Conservation (phyloP, 2,113 vertebrate genomes). For the Chitala chitala region DNA sequence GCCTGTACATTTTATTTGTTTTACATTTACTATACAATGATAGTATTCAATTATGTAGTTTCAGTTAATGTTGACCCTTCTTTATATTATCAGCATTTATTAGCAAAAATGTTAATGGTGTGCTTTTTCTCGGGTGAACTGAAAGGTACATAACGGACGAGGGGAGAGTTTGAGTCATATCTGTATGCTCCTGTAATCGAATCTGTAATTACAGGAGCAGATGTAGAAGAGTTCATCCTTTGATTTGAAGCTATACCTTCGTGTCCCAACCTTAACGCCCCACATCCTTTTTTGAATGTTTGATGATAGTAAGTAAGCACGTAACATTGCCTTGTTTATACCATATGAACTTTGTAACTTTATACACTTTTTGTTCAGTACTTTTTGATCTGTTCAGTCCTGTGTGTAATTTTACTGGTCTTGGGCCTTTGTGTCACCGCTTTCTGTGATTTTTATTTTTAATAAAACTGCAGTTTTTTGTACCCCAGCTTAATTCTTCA, state of each 20-base stretch:
- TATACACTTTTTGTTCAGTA: not conserved
- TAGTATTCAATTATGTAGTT: no score
- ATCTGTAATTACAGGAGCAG: conserved; percentile 47
- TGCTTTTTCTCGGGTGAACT: no score
- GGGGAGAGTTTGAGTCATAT: not conserved
- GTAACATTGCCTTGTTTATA: conserved; percentile 51
- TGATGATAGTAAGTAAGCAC: no score
- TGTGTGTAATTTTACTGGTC: conserved; percentile 64
- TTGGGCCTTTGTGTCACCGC: conserved; percentile 70
- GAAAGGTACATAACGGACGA: no score
- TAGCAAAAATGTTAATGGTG: no score
- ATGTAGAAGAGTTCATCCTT: conserved; percentile 40
- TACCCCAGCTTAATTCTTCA: no score
- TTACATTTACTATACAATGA: no score
- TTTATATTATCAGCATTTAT: no score
- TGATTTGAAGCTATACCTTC: conserved; percentile 20
- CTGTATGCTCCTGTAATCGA: not conserved
- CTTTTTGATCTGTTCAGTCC: conserved; percentile 52
- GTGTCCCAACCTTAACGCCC: no score
- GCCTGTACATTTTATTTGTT: no score
- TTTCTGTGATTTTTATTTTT: not conserved
- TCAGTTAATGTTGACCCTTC: no score
- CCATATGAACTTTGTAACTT: conserved; percentile 51
- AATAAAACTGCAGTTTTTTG: conserved; percentile 41
- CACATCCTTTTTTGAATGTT: no score